Percentiles rank a stretch among this genome's conserved stretches.
phyloP scores from a whole-genome alignment of 2,113 vertebrate genomes.

The Vulpes vulpes region DNA sequence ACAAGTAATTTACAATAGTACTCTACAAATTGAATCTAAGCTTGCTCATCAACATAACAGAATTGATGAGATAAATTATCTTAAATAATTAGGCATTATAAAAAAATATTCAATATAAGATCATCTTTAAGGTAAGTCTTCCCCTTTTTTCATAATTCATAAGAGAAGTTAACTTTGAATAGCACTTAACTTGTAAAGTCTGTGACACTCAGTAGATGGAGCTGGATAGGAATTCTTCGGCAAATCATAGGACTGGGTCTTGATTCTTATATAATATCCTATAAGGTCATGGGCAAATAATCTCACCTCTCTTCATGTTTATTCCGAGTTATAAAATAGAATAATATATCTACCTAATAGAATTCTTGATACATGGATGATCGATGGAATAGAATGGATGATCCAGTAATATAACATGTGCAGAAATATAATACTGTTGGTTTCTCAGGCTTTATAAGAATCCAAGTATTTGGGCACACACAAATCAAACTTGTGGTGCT shows the following conservation, averaged over 20 bases:
- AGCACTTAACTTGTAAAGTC: background rate
- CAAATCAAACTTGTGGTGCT: background rate
- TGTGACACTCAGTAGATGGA: background rate
- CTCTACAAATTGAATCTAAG: background rate
- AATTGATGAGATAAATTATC: slow-evolving; percentile 56
- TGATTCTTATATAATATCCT: slow-evolving; percentile 16
- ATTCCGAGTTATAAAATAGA: background rate
- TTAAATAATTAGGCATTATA: slow-evolving; percentile 55
- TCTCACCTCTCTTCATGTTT: background rate
- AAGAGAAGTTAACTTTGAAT: slow-evolving; percentile 58
- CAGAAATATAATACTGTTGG: background rate
- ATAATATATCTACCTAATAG: background rate
- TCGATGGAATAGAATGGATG: background rate
- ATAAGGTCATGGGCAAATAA: slow-evolving; percentile 44
- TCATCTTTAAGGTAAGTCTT: background rate
- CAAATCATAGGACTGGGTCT: background rate
- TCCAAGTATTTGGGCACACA: background rate
- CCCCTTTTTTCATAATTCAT: slow-evolving; percentile 31
- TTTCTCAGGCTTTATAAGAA: slow-evolving; percentile 43
- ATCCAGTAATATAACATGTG: background rate
- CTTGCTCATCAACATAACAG: background rate
- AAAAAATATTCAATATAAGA: slow-evolving; percentile 53
- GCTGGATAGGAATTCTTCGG: background rate
- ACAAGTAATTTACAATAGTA: background rate
- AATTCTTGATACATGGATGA: background rate